phyloP scores from a whole-genome alignment of 1,140 invertebrate species.

The Agrypnia vestita region DNA sequence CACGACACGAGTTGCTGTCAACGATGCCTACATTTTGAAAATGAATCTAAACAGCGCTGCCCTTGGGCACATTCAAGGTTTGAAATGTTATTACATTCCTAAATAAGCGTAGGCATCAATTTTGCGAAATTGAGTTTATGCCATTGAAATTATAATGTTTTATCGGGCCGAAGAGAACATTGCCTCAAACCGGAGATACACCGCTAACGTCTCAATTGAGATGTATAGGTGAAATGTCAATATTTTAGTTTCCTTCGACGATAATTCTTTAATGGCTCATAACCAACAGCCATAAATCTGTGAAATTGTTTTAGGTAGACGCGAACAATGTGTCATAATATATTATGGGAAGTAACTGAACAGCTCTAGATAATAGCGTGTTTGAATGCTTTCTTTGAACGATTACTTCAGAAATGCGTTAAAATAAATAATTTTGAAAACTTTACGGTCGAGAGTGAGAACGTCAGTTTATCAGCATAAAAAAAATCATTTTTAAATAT shows the following conservation, averaged over 20 bases:
- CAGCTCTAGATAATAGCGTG: background rate
- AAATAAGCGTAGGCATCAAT: conserved; percentile 25
- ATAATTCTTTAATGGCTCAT: conserved; percentile 26
- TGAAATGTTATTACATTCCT: conserved; percentile 17
- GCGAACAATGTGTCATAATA: conserved; percentile 14
- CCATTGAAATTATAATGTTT: conserved; percentile 39
- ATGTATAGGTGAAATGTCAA: conserved; percentile 25
- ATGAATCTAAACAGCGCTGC: too few species aligned
- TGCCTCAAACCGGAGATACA: conserved; percentile 2
- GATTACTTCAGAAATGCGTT: too few species aligned
- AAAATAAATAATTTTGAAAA: too few species aligned
- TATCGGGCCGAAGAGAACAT: conserved; percentile 2
- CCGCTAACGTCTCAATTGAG: conserved; percentile 22
- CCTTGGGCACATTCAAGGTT: conserved; percentile 9
- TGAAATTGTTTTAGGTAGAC: conserved; percentile 25
- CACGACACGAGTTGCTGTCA: too few species aligned
- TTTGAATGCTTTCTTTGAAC: too few species aligned
- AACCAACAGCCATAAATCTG: conserved; percentile 32
- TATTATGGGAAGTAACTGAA: conserved; percentile 23
- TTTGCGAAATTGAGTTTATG: conserved; percentile 23
- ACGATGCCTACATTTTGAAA: too few species aligned
- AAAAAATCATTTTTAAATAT: too few species aligned
- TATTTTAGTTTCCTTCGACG: background rate
- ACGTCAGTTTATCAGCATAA: too few species aligned
- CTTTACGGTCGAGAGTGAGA: too few species aligned